A percentile compares a stretch with the other conserved stretches of the same genome.
These are phyloP conservation scores for Lithophane semibrunnea DNA, from an alignment of 2,888 invertebrate species.

Conservation along the genomic window DNA sequence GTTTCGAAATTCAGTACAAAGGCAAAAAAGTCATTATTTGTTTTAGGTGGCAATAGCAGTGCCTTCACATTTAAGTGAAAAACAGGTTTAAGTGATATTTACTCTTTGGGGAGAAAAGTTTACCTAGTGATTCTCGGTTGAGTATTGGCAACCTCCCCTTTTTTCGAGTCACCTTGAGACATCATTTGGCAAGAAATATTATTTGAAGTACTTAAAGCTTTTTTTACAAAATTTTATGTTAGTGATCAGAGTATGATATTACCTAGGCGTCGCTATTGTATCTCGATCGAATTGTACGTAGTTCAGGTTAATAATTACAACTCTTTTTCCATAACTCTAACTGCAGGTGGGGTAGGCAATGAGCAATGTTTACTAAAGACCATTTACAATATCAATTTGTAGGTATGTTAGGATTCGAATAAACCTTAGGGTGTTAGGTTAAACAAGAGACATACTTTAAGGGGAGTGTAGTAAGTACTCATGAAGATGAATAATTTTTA, in stretches of 20 bases:
- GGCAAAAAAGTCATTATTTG: constrained; percentile 38
- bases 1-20: constrained; percentile 23
- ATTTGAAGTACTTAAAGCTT: not conserved
- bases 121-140: constrained; percentile 19
- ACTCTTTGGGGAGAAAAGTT: constrained; percentile 28
- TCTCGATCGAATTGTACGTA: too few relatives aligned
- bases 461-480: not conserved
- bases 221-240: not conserved
- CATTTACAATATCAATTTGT: not conserved
- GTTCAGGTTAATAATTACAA: too few relatives aligned
- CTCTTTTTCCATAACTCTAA: constrained; percentile 1
- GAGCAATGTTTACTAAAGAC: not conserved
- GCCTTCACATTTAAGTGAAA: constrained; percentile 36
- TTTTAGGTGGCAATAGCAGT: constrained; percentile 33
- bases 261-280: too few relatives aligned
- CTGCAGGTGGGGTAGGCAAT: not conserved
- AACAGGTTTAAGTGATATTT: constrained; percentile 53
- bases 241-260: not conserved
- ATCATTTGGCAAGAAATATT: constrained; percentile 6
- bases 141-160: constrained; percentile 3
- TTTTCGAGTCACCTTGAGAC: not conserved
- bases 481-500: not conserved
- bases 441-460: not conserved
- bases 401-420: not conserved
- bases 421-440: not conserved